Base-by-base conservation (phyloP, 2,113 vertebrate species). In the Xenopus borealis region DNA sequence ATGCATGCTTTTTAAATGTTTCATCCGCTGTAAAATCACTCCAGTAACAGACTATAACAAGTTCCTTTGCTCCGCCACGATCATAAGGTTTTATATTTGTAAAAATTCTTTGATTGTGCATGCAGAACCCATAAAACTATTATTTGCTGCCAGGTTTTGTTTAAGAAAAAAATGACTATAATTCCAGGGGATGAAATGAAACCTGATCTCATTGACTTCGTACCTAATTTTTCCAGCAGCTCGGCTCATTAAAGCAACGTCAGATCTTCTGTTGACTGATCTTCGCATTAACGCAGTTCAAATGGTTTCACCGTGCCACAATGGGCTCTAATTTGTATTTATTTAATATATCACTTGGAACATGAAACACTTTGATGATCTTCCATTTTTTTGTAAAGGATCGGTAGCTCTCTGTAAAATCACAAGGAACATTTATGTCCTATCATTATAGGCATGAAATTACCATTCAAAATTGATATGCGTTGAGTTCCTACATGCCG, bases 141-240 rank as follows among this genome's bases (percentile, higher is more conserved):
- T 69, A 46, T 58, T 62, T 19, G 27, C 61, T 69, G 50, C 44
- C 66, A 71, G 50, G 73, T 69, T 46, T 40, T 63, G 47, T 46
- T 40, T 40, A 40, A 40, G 23, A 27, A 64, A 66, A 17, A 23
- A 57, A 59, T 12, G 40, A 79, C 77, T 66, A 40, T 33, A 78
- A 47, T 61, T 53, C 71, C 62, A 62, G 17, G 16, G 44, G 12
- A 30, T 27, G 17, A 73, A 57, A 77, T 20, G 46, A 62, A 71
- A 71, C 53, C 67, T 57, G 55, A 62, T 72, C 63, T 62, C 66
- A 64, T 68, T 67, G 67, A 74, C 63, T 71, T 76, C 17, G 50
- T 67, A 65, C 57, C 72, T 78, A 23, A 62, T 70, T 71, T 73
- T 40, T 80, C 63, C 68, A 62, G n/a, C 30, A 46, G 40, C 63